Percentiles rank a stretch among this genome's conserved stretches.
phyloP scores from a whole-genome alignment of 1,140 invertebrate species.

The Notospermus geniculatus region DNA sequence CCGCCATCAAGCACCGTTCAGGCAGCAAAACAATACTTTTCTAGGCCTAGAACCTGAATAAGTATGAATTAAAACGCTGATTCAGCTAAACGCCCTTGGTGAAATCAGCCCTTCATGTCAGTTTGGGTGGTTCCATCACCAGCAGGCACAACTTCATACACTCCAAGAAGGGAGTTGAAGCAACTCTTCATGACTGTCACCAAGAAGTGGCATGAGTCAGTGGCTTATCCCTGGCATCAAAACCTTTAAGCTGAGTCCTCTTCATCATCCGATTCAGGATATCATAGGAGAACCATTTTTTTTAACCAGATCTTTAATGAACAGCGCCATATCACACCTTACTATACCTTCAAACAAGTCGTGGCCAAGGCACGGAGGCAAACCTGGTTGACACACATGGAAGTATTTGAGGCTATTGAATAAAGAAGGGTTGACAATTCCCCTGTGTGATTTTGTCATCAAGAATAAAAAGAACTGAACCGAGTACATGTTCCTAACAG shows the following conservation, averaged over 20 bases:
- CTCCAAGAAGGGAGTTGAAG: neutral
- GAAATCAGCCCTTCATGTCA: too few relatives aligned
- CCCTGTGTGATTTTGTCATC: conserved; percentile 4
- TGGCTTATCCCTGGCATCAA: neutral
- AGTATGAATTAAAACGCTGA: too few relatives aligned
- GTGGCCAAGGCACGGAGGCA: neutral
- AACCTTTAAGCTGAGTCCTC: neutral
- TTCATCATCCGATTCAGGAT: neutral
- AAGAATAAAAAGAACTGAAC: neutral
- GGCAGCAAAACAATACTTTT: too few relatives aligned
- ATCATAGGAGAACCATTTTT: conserved; percentile 12
- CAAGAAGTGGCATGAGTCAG: neutral
- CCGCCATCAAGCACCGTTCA: too few relatives aligned
- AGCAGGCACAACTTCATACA: neutral
- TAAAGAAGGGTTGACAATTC: neutral
- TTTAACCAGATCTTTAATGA: neutral
- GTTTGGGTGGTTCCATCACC: neutral
- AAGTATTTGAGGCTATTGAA: neutral
- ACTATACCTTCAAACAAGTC: conserved; percentile 6
- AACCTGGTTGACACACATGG: neutral
- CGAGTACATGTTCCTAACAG: neutral
- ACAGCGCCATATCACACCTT: neutral
- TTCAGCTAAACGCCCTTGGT: too few relatives aligned
- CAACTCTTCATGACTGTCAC: neutral
- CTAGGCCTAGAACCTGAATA: too few relatives aligned